Evolutionary conservation across 2,113 vertebrate genomes (phyloP).

Genomic region (Neoarius graeffei): DNA sequence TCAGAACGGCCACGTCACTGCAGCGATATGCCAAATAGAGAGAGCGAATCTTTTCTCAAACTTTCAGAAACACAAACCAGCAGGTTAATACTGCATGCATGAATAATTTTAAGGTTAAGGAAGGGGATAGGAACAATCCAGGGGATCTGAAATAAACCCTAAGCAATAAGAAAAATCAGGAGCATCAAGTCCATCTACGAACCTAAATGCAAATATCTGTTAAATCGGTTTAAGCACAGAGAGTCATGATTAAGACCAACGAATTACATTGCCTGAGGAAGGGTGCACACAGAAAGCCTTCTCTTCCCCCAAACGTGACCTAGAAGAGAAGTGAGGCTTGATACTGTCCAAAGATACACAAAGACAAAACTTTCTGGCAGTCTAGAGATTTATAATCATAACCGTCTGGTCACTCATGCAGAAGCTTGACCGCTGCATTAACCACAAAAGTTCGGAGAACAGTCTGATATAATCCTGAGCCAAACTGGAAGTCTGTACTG

Average conservation of each 20-base stretch:
- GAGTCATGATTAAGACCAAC: background rate
- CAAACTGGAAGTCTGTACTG: background rate
- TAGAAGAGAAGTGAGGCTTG: background rate
- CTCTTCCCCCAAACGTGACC: background rate
- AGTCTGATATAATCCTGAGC: background rate
- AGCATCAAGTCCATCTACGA: too few relatives aligned
- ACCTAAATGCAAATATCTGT: background rate
- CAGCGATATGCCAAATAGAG: too few relatives aligned
- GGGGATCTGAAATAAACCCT: background rate
- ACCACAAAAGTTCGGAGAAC: background rate
- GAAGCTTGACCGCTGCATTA: conserved; percentile 8
- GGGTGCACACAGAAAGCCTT: background rate
- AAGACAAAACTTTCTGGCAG: conserved; percentile 1
- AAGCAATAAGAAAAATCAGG: too few relatives aligned
- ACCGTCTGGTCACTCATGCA: background rate
- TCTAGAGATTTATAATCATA: background rate
- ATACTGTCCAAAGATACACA: background rate
- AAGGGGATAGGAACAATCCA: background rate
- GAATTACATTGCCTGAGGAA: background rate
- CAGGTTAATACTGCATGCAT: background rate
- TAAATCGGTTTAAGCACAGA: background rate
- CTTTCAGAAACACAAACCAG: conserved; percentile 1
- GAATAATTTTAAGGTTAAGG: background rate
- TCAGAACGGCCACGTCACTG: too few relatives aligned
- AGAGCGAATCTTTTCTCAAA: background rate